phyloP scores from a whole-genome alignment of 2,797 vertebrate species.

The Darevskia nairensis region DNA sequence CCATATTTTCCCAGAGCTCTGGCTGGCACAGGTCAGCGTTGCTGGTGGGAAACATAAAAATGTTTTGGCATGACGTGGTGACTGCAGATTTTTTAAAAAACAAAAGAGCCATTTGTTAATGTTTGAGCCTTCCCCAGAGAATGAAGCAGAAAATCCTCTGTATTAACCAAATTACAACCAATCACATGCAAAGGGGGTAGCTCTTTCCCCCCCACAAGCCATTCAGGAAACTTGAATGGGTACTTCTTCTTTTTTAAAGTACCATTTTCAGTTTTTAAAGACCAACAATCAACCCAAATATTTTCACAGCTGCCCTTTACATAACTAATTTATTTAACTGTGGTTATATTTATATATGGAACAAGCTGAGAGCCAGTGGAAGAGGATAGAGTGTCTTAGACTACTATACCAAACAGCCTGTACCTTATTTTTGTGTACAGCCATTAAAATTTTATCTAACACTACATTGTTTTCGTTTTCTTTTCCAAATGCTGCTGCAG shows the following conservation, averaged over 20 bases:
- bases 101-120: conserved; percentile 44
- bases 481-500: neutral
- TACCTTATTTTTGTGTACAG: neutral
- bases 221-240: neutral
- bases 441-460: neutral
- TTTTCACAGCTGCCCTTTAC: neutral
- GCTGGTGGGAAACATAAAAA: conserved; percentile 51
- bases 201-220: conserved; percentile 5
- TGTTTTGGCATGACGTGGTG: conserved; percentile 38
- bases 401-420: neutral
- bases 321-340: neutral
- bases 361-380: neutral
- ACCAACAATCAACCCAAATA: neutral
- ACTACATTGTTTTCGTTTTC: neutral
- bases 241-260: neutral
- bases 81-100: conserved; percentile 22
- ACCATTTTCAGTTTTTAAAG: neutral
- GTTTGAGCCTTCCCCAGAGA: conserved; percentile 8
- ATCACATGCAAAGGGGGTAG: neutral
- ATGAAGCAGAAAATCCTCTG: conserved; percentile 25
- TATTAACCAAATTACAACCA: conserved; percentile 37
- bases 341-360: neutral
- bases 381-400: neutral
- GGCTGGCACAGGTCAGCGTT: conserved; percentile 31
- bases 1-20: conserved; percentile 40